Evolutionary conservation across 1,140 invertebrate genomes (phyloP).

Genomic region (Bombus waltoni): DNA sequence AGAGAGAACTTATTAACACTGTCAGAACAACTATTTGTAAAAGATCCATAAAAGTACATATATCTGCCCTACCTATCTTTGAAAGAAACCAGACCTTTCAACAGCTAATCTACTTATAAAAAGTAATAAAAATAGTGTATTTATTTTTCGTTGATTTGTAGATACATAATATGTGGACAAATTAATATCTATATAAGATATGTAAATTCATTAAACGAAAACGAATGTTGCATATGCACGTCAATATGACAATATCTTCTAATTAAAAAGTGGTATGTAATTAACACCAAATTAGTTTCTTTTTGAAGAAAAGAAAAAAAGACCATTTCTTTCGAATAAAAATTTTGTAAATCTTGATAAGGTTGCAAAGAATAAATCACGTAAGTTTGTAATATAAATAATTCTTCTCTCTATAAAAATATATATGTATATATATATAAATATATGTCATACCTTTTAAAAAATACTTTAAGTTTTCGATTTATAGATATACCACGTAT

Average conservation of each 20-base stretch:
- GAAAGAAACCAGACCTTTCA: background rate
- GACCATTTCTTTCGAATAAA: background rate
- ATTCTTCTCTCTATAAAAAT: background rate
- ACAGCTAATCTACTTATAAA: background rate
- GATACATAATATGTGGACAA: background rate
- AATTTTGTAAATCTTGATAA: background rate
- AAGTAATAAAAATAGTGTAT: background rate
- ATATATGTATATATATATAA: background rate
- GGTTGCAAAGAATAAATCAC: background rate
- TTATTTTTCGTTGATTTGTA: background rate
- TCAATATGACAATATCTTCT: background rate
- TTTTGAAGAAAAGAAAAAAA: background rate
- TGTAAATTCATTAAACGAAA: conserved; percentile 5
- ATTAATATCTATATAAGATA: background rate
- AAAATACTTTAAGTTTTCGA: background rate
- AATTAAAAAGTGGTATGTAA: background rate
- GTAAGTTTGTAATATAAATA: background rate
- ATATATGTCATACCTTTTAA: background rate
- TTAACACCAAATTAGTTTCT: background rate
- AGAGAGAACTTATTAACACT: background rate
- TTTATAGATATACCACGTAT: too few species aligned
- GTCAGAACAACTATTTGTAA: background rate
- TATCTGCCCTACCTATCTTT: background rate
- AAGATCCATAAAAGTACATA: background rate
- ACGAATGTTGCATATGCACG: background rate